Conservation (phyloP, 2,888 invertebrate species). For the Caenorhabditis sp. region DNA sequence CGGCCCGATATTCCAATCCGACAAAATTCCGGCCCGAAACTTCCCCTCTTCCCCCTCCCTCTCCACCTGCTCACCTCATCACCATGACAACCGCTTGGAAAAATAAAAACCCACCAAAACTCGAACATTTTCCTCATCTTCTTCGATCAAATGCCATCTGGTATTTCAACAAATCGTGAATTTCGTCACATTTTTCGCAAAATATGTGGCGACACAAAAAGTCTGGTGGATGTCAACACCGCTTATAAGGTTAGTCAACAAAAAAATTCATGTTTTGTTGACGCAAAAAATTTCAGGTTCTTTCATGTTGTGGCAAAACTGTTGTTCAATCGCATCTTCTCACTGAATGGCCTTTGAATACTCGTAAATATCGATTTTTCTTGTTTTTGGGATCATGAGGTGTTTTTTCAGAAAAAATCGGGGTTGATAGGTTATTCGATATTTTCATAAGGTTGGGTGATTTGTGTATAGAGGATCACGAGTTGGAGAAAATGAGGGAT, state of each 20-base stretch:
- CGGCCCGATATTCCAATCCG: too few species aligned
- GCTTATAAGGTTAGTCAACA: slow-evolving; percentile 3
- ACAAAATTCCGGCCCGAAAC: too few species aligned
- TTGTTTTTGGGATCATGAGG: neutral
- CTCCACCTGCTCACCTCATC: too few species aligned
- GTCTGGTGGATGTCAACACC: neutral
- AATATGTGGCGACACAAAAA: neutral
- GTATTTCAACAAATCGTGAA: neutral
- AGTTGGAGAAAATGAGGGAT: slow-evolving; percentile 13
- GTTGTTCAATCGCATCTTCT: neutral
- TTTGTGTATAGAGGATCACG: slow-evolving; percentile 11
- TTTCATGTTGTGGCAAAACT: slow-evolving; percentile 3
- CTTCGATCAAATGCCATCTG: neutral
- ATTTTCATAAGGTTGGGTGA: slow-evolving; percentile 25
- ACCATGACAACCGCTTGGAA: neutral
- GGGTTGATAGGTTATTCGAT: slow-evolving; percentile 24
- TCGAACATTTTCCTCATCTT: neutral
- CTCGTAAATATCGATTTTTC: neutral
- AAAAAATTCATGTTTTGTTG: too few species aligned
- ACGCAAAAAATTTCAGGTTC: neutral
- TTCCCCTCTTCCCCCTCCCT: too few species aligned
- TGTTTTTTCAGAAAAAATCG: slow-evolving; percentile 23
- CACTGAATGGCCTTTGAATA: slow-evolving; percentile 4
- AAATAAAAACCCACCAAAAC: too few species aligned
- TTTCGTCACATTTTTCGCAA: slow-evolving; percentile 3